Evolutionary conservation across 2,113 vertebrate genomes (phyloP).

Genomic region (Calypte anna): DNA sequence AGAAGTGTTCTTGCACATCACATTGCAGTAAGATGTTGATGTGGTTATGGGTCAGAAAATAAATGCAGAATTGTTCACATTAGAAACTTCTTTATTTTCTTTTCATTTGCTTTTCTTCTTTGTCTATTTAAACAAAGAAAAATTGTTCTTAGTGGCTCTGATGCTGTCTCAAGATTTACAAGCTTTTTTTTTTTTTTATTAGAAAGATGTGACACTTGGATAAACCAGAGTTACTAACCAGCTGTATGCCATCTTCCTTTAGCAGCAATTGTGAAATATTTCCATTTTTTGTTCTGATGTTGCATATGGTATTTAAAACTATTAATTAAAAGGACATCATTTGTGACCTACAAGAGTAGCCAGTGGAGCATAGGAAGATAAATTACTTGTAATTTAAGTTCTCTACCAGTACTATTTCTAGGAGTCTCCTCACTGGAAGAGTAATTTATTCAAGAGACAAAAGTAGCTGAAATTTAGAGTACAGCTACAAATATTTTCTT

Average conservation of each 20-base stretch:
- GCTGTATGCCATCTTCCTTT: neutral
- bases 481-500: conserved; percentile 54
- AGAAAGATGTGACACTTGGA: neutral
- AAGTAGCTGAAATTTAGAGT: conserved; percentile 56
- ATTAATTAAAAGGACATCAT: conserved; percentile 1
- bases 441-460: conserved; percentile 36
- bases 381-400: neutral
- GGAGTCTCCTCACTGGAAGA: neutral
- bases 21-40: neutral
- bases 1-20: neutral
- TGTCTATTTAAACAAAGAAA: neutral
- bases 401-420: neutral
- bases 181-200: neutral
- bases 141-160: neutral
- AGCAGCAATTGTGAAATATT: neutral
- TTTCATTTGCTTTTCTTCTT: neutral
- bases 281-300: neutral
- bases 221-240: neutral
- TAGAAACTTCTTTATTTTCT: neutral
- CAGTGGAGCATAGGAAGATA: neutral
- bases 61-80: neutral
- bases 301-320: neutral
- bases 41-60: neutral
- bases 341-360: neutral
- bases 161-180: neutral